Evolutionary conservation across 1,140 invertebrate species (phyloP).

Genomic region (Diachasma alloeum): DNA sequence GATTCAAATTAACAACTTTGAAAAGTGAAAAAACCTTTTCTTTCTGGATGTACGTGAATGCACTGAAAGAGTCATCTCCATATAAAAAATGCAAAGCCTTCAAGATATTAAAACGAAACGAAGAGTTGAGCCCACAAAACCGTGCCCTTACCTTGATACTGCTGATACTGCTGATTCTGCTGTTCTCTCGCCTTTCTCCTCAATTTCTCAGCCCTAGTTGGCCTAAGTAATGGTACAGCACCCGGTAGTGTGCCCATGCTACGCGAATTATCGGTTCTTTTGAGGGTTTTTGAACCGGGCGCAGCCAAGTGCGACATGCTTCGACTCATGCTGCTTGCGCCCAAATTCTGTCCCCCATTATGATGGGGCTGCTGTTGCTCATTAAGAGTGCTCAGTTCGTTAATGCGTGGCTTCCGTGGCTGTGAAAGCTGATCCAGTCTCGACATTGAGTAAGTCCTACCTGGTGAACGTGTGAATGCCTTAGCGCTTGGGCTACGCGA

Average conservation of each 20-base stretch:
- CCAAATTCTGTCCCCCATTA: slow-evolving; percentile 49
- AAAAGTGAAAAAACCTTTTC: no score
- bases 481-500: slow-evolving; percentile 66
- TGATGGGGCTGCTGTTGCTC: slow-evolving; percentile 42
- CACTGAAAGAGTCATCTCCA: no score
- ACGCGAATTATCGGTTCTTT: slow-evolving; percentile 64
- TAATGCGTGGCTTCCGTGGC: slow-evolving; percentile 70
- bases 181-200: slow-evolving; percentile 65
- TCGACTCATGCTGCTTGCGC: slow-evolving; percentile 69
- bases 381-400: slow-evolving; percentile 65
- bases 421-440: slow-evolving; percentile 85
- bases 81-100: background rate
- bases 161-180: slow-evolving; percentile 44
- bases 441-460: slow-evolving; percentile 92
- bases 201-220: slow-evolving; percentile 67
- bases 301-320: slow-evolving; percentile 75
- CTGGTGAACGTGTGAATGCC: slow-evolving; percentile 75
- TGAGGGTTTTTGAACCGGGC: slow-evolving; percentile 54
- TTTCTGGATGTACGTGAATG: no score
- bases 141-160: slow-evolving; percentile 60
- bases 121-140: slow-evolving; percentile 25
- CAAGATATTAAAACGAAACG: background rate
- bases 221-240: slow-evolving; percentile 59
- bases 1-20: no score
- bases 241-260: slow-evolving; percentile 66